A percentile compares a stretch with the other conserved stretches of the same genome.
Conservation (phyloP, 2,888 invertebrate genomes). For the Orthonevra nobilis region DNA sequence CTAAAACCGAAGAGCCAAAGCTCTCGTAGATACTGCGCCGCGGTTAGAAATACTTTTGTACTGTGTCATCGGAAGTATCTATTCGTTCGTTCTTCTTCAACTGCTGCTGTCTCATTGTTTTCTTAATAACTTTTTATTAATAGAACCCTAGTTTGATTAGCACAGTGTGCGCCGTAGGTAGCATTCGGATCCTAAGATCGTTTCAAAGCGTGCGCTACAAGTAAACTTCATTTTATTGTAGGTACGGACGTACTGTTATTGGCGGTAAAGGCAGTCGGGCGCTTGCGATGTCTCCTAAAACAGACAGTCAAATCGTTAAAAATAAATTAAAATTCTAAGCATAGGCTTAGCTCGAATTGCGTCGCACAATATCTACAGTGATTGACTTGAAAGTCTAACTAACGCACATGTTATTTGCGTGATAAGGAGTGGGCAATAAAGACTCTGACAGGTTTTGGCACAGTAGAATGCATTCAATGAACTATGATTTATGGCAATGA, state of each 20-base stretch:
- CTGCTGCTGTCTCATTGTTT: background rate
- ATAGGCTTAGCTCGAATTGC: too few species aligned
- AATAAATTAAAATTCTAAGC: conserved; percentile 45
- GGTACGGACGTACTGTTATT: conserved; percentile 30
- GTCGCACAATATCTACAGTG: background rate
- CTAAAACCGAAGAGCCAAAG: too few species aligned
- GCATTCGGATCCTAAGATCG: conserved; percentile 31
- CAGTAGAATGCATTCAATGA: too few species aligned
- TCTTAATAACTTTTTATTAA: conserved; percentile 4
- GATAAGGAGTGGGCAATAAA: too few species aligned
- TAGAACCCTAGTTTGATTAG: conserved; percentile 12
- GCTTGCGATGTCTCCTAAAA: conserved; percentile 30
- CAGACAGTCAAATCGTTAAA: conserved; percentile 30
- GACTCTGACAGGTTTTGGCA: too few species aligned
- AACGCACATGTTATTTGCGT: too few species aligned
- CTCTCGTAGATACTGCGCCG: conserved; percentile 25
- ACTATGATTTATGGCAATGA: too few species aligned
- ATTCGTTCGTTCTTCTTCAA: conserved; percentile 12
- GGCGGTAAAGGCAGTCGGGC: too few species aligned
- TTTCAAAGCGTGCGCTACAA: conserved; percentile 16
- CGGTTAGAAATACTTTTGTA: conserved; percentile 17
- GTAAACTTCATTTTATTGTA: too few species aligned
- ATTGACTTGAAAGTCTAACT: conserved; percentile 26
- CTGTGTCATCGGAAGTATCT: conserved; percentile 18
- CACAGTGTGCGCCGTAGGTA: background rate